These are phyloP conservation scores for Poecilia picta DNA, from an alignment of 2,797 vertebrate species.

Conservation along the genomic window DNA sequence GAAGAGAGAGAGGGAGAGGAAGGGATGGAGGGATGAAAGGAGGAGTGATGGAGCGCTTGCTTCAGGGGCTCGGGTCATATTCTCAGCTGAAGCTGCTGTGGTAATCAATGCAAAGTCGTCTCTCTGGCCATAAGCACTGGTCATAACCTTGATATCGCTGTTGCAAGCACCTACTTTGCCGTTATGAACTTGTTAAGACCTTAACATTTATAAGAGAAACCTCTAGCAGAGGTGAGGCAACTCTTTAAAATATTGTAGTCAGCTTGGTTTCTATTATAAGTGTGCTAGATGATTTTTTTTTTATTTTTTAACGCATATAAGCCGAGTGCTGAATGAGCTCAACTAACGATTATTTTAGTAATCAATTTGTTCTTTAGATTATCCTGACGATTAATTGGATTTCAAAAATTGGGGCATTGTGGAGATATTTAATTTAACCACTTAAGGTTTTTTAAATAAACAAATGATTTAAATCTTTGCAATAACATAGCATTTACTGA, in stretches of 20 bases:
- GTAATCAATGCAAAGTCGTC: constrained; percentile 65
- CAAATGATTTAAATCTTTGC: no score
- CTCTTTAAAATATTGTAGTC: not conserved
- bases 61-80: constrained; percentile 69
- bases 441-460: no score
- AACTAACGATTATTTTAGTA: no score
- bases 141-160: constrained; percentile 40
- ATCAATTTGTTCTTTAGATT: no score
- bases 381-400: no score
- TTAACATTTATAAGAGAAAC: constrained; percentile 10
- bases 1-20: constrained; percentile 27
- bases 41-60: constrained; percentile 73
- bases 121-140: constrained; percentile 30
- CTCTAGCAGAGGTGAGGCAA: not conserved
- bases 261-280: constrained; percentile 2
- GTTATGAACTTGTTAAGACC: constrained; percentile 14
- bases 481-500: no score
- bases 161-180: constrained; percentile 18
- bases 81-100: constrained; percentile 50
- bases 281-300: not conserved
- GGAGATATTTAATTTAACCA: no score
- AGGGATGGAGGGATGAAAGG: not conserved
- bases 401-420: no score
- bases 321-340: not conserved
- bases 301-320: not conserved